phyloP scores from a whole-genome alignment of 2,797 vertebrate genomes.

The Adelosebastes latens region DNA sequence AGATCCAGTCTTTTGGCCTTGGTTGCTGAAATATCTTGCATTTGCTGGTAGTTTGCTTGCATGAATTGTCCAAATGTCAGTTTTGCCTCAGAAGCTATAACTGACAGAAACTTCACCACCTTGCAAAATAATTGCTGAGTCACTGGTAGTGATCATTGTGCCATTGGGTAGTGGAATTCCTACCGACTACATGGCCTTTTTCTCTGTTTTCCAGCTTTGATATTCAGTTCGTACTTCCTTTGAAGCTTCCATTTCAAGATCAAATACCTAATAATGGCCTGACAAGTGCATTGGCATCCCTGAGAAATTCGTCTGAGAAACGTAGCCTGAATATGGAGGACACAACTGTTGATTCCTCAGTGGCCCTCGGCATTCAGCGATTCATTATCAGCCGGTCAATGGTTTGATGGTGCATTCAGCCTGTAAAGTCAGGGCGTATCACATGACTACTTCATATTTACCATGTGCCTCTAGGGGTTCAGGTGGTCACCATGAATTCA shows the following conservation, averaged over 20 bases:
- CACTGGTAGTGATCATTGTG: constrained; percentile 1
- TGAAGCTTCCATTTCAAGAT: not conserved
- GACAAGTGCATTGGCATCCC: not conserved
- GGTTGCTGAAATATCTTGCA: not conserved
- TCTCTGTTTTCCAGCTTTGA: not conserved
- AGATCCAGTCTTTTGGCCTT: constrained; percentile 26
- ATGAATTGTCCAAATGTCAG: constrained; percentile 26
- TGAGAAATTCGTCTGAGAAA: not conserved
- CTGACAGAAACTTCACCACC: not conserved
- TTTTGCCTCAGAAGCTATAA: not conserved
- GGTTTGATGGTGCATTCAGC: not conserved
- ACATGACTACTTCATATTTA: not conserved
- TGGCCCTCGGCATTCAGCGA: not conserved
- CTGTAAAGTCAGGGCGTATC: not conserved
- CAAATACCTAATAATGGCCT: not conserved
- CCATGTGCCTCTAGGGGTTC: not conserved
- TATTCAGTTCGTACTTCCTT: not conserved
- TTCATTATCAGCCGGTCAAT: not conserved
- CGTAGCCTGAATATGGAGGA: not conserved
- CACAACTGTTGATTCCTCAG: not conserved
- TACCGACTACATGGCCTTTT: not conserved
- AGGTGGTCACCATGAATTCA: not conserved
- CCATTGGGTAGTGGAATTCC: not conserved
- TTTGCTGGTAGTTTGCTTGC: not conserved
- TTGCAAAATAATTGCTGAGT: constrained; percentile 4